Evolutionary conservation across 2,888 invertebrate species (phyloP).

Genomic region (Apodemia duryi): DNA sequence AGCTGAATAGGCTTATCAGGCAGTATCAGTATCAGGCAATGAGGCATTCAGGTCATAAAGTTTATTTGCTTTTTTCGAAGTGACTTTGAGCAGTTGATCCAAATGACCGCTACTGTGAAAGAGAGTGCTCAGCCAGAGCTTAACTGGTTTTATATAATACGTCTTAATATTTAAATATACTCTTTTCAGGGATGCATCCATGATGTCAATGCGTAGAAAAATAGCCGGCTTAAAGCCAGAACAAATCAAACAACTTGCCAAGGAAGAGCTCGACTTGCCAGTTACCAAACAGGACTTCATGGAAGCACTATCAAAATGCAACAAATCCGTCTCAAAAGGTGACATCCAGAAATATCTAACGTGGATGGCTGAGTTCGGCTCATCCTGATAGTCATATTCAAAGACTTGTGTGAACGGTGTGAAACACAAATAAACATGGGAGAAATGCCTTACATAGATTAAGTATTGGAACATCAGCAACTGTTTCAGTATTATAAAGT

Average conservation of each 20-base stretch:
- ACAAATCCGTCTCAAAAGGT: constrained; percentile 96
- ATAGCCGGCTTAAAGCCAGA: constrained; percentile 96
- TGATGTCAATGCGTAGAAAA: constrained; percentile 99
- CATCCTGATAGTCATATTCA: constrained; percentile 82
- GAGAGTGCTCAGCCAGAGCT: not conserved
- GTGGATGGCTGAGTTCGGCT: constrained; percentile 99
- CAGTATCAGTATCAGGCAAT: too few species aligned
- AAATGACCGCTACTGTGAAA: too few species aligned
- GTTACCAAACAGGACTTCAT: constrained; percentile 95
- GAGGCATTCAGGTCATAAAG: too few species aligned
- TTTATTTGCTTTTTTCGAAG: too few species aligned
- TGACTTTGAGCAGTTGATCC: too few species aligned
- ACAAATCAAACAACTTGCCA: constrained; percentile 95
- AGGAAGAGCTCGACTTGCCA: constrained; percentile 96
- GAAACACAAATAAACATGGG: constrained; percentile 17
- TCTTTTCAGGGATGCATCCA: constrained; percentile 92
- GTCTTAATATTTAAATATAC: constrained; percentile 17
- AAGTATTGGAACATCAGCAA: constrained; percentile 37
- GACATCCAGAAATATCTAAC: constrained; percentile 97
- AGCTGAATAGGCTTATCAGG: too few species aligned
- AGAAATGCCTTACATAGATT: constrained; percentile 33
- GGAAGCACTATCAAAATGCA: constrained; percentile 96
- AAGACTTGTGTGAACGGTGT: constrained; percentile 12
- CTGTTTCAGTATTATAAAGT: constrained; percentile 67
- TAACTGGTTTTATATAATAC: not conserved